Conservation (phyloP, 2,888 invertebrate genomes). For the Catocala fraxini region DNA sequence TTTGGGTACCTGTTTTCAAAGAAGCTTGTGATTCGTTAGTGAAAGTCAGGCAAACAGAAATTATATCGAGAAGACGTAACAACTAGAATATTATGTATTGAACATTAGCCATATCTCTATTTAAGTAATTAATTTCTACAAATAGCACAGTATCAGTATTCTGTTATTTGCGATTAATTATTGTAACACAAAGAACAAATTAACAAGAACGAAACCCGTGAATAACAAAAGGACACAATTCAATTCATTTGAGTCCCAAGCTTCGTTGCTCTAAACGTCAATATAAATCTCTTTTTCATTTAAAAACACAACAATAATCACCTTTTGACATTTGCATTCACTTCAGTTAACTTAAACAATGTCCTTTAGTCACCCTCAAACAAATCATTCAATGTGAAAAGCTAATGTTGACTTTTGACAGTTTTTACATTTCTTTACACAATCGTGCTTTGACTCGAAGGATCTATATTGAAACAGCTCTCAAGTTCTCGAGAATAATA, state of each 20-base stretch:
- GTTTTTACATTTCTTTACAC: constrained; percentile 61
- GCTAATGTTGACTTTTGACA: constrained; percentile 48
- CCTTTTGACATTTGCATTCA: constrained; percentile 52
- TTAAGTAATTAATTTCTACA: too few relatives aligned
- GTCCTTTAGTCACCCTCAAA: constrained; percentile 46
- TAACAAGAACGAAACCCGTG: neutral
- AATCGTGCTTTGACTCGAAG: constrained; percentile 30
- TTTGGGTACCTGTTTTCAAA: too few relatives aligned
- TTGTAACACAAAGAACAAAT: too few relatives aligned
- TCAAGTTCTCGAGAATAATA: constrained; percentile 9
- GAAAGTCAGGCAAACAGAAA: too few relatives aligned
- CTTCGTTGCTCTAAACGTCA: constrained; percentile 38
- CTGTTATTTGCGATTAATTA: too few relatives aligned
- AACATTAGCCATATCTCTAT: too few relatives aligned
- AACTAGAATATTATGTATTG: too few relatives aligned
- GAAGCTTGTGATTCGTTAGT: too few relatives aligned
- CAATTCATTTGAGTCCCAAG: neutral
- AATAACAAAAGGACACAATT: neutral
- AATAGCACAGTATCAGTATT: too few relatives aligned
- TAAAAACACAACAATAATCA: constrained; percentile 54
- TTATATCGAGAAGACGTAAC: too few relatives aligned
- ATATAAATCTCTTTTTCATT: constrained; percentile 57
- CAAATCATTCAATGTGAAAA: constrained; percentile 64
- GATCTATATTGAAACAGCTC: constrained; percentile 27
- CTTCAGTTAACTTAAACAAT: constrained; percentile 42